Percentiles rank a stretch among this genome's conserved stretches.
Evolutionary conservation across 2,888 invertebrate genomes (phyloP).

Genomic region (Deroplatys truncata): DNA sequence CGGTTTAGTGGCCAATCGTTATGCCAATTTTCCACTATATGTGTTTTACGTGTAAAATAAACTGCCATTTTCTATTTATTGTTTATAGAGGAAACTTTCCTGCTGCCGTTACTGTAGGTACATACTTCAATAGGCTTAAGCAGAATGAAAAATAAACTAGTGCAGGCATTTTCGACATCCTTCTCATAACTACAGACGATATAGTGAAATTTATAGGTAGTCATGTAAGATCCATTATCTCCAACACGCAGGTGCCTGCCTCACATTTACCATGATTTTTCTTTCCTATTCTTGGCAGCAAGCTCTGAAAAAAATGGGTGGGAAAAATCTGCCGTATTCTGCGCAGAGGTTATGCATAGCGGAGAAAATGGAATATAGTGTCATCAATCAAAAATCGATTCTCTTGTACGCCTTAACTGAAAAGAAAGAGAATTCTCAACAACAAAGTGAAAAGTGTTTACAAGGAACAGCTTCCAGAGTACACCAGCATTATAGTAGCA

Average conservation of each 20-base stretch:
- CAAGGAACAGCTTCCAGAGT: background rate
- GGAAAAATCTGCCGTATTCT: background rate
- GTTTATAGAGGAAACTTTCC: background rate
- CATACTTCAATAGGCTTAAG: background rate
- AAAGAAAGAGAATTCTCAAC: background rate
- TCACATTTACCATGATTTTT: background rate
- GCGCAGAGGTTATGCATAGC: background rate
- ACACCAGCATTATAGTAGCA: no score
- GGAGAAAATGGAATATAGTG: slow-evolving; percentile 8
- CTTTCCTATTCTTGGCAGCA: background rate
- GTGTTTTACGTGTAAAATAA: no score
- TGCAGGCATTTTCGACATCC: background rate
- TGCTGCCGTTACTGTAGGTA: background rate
- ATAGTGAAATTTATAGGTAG: background rate
- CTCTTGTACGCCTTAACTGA: slow-evolving; percentile 20
- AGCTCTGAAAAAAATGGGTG: background rate
- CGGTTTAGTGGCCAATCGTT: no score
- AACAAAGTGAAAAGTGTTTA: background rate
- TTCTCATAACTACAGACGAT: background rate
- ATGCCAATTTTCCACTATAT: no score
- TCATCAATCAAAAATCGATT: slow-evolving; percentile 40
- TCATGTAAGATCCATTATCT: background rate
- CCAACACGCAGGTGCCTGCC: background rate
- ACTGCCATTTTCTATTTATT: no score
- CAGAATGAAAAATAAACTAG: background rate